phyloP scores from a whole-genome alignment of 2,113 vertebrate species.

The Heteronetta atricapilla region DNA sequence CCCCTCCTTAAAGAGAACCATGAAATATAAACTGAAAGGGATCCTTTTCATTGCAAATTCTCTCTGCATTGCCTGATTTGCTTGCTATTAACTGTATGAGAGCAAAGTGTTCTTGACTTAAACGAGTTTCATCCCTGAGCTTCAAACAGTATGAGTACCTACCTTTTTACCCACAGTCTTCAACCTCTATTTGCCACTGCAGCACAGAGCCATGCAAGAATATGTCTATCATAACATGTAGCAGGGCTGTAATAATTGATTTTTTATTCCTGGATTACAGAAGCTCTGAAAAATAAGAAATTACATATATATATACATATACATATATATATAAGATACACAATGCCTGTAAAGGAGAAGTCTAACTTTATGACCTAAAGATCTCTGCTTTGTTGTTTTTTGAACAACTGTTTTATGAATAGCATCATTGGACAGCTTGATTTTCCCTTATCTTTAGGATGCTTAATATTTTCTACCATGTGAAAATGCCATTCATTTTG shows the following conservation, averaged over 20 bases:
- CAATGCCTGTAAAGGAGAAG: not conserved
- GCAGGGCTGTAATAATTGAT: not conserved
- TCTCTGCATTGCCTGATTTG: conserved; percentile 14
- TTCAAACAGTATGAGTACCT: not conserved
- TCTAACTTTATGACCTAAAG: not conserved
- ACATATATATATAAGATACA: no score
- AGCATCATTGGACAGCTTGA: not conserved
- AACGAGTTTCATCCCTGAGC: not conserved
- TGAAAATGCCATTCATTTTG: not conserved
- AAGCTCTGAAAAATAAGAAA: not conserved
- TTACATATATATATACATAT: no score
- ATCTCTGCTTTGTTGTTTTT: not conserved
- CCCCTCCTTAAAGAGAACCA: conserved; percentile 54
- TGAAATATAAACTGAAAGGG: conserved; percentile 69
- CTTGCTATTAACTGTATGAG: conserved; percentile 35
- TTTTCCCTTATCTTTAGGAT: not conserved
- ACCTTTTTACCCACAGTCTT: not conserved
- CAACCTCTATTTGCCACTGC: not conserved
- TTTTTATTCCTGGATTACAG: not conserved
- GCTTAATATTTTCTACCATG: not conserved
- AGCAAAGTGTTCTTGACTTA: conserved; percentile 1
- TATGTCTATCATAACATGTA: not conserved
- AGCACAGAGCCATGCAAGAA: not conserved
- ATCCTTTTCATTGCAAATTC: conserved; percentile 33
- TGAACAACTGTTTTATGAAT: not conserved